Evolutionary conservation across 2,888 invertebrate species (phyloP), one percentile per base, ranked within the genome.

Genomic region (Muschampia plurimacula): DNA sequence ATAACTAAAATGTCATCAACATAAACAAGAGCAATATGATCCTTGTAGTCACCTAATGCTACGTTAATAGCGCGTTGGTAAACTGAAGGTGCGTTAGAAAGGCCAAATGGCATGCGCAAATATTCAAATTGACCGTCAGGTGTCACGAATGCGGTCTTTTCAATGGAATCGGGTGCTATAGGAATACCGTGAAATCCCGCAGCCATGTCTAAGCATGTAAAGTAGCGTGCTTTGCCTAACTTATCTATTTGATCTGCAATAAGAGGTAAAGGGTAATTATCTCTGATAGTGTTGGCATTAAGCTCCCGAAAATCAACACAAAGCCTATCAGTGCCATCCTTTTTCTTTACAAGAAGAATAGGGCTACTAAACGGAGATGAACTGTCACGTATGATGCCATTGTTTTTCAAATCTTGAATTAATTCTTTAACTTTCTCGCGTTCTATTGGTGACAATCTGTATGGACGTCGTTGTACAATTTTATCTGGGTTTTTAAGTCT

Each of bases 291-390:
- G 63, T 79, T 81, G 0, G 60, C 36, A 41, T 79, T 81, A 6
- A 79, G 60, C 32, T 80, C 79, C 0, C 80, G 63, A 55, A 72
- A 81, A 63, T 83, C 83, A 8, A 74, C 76, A 60, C 81, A 82
- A 36, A 83, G 75, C 13, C 81, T 73, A 64, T 81, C 80, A 0
- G 80, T 75, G 0, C 82, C 81, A 65, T 82, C 78, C 28, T 80
- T 78, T 67, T 83, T 81, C 60, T 80, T 79, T 0, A 80, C 81
- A 10, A 55, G 22, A 10, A 55, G 22, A 55, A 55, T 55, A 22
- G 55, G 55, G 22, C 55, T 55, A 22, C 55, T 55, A 55, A 55
- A 55, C 0, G 55, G 55, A 22, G 55, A 55, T 22, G 55, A 52
- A 15, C 52, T 52, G 4, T 52, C 52, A 0, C 15, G 15, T n/a